Evolutionary conservation across 35 echinoderm and acorn worm species (phyloP), one percentile per base, ranked within the genome.

Genomic region (Hemicentrotus pulcherrimus): DNA sequence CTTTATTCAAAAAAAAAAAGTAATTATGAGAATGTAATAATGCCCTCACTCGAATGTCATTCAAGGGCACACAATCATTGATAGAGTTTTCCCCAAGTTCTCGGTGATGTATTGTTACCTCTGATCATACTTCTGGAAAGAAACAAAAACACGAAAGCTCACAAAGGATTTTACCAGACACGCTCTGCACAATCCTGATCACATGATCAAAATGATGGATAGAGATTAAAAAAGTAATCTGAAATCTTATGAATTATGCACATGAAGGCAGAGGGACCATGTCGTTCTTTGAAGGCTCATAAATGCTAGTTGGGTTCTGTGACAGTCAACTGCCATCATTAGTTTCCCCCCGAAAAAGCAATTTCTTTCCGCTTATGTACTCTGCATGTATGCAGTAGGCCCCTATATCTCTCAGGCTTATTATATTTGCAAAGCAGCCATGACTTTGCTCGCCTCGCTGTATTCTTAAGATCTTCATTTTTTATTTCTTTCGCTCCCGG

Each of bases 341-440:
- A 78, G 19, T 78, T 78, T 78, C 28, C 65, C 65, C 65, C 24
- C 65, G 65, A 78, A 78, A 78, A 78, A 78, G 65, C 65, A 24
- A 78, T 78, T 78, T 78, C 65, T 78, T 78, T 78, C 28, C 65
- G 65, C 65, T 78, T 78, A 78, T 78, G 28, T 78, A 78, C 65
- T 78, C 65, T 78, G 65, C 65, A 78, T 78, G 28, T 78, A 28
- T 78, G 65, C 65, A n/a, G 65, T 78, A n/a, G 65, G 65, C 65
- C 65, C 65, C 65, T 78, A 78, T 78, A 78, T 78, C 65, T 78
- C 65, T 78, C 65, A 3, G 65, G 65, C 65, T 78, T 78, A 78
- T 78, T 78, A 78, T 78, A 78, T 78, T 78, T 78, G 22, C 65
- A 22, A 4, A 28, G 65, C 65, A 78, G 65, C 28, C 65, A 78